These are phyloP conservation scores for Prenolepis imparis DNA, from an alignment of 2,888 invertebrate species.

Conservation along the genomic window DNA sequence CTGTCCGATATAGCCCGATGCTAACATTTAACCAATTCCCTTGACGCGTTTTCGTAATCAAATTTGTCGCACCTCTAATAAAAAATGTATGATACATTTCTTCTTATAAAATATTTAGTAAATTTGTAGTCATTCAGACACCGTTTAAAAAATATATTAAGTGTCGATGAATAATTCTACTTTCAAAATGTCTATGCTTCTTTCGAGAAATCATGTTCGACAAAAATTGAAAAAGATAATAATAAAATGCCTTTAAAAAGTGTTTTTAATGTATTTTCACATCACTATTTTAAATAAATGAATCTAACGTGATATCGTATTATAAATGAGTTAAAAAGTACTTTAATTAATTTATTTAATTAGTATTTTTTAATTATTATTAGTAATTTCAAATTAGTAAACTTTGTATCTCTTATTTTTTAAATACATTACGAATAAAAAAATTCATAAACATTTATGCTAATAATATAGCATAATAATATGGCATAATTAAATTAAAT, in stretches of 20 bases:
- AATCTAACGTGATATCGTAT: not conserved
- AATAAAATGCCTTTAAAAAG: not conserved
- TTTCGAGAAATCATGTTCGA: not conserved
- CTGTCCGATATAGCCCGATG: not conserved
- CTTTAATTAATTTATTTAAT: not conserved
- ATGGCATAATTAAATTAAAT: no score
- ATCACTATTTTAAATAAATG: not conserved
- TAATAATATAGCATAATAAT: not conserved
- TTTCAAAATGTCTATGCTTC: not conserved
- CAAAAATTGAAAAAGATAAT: not conserved
- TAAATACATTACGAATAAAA: constrained; percentile 10
- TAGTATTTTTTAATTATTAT: not conserved
- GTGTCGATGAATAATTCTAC: not conserved
- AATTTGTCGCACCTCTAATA: constrained; percentile 4
- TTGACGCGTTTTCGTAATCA: not conserved
- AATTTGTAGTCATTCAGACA: not conserved
- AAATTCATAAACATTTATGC: not conserved
- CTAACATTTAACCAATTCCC: not conserved
- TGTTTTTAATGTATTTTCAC: not conserved
- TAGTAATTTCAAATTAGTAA: no score
- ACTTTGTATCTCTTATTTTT: constrained; percentile 14
- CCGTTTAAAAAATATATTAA: not conserved
- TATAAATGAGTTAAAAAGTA: not conserved
- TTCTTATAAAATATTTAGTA: not conserved
- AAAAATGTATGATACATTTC: not conserved